A percentile compares a stretch with the other conserved stretches of the same genome.
These are phyloP conservation scores for Formica selysi DNA, from an alignment of 1,140 invertebrate species.

Conservation along the genomic window DNA sequence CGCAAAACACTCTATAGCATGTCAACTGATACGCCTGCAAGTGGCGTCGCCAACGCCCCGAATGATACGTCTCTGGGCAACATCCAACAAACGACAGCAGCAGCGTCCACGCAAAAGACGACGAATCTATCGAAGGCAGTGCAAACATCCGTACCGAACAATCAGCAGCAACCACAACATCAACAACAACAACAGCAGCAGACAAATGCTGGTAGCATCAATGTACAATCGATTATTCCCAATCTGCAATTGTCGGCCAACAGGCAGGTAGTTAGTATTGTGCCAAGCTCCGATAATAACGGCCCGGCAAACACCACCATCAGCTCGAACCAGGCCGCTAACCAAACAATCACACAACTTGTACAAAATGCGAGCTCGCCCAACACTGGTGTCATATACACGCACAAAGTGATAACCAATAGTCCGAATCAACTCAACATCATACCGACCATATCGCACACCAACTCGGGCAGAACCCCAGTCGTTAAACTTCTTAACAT, in stretches of 20 bases:
- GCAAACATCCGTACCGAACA: slow-evolving; percentile 81
- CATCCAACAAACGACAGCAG: slow-evolving; percentile 56
- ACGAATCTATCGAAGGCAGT: slow-evolving; percentile 83
- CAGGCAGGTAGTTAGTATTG: slow-evolving; percentile 82
- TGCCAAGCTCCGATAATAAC: slow-evolving; percentile 78
- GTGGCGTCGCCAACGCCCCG: slow-evolving; percentile 70
- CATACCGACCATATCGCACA: slow-evolving; percentile 82
- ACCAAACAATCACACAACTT: slow-evolving; percentile 83
- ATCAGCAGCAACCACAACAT: slow-evolving; percentile 59
- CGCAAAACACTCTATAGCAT: slow-evolving; percentile 88
- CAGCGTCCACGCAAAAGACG: slow-evolving; percentile 73
- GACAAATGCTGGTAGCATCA: slow-evolving; percentile 66
- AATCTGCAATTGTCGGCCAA: slow-evolving; percentile 80
- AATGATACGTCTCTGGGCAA: slow-evolving; percentile 9
- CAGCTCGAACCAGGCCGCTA: slow-evolving; percentile 69
- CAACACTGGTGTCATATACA: slow-evolving; percentile 81
- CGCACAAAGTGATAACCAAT: slow-evolving; percentile 84
- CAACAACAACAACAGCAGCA: slow-evolving; percentile 62
- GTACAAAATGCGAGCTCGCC: slow-evolving; percentile 81
- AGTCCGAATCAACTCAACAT: slow-evolving; percentile 83
- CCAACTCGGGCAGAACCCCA: slow-evolving; percentile 80
- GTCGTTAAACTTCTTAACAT: slow-evolving; percentile 84
- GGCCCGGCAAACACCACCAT: slow-evolving; percentile 43
- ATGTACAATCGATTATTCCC: slow-evolving; percentile 82
- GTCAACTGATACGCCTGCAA: slow-evolving; percentile 76